Percentiles rank a stretch among this genome's conserved stretches.
phyloP scores from a whole-genome alignment of 2,113 vertebrate species.

The Rhynchopsitta pachyrhyncha region DNA sequence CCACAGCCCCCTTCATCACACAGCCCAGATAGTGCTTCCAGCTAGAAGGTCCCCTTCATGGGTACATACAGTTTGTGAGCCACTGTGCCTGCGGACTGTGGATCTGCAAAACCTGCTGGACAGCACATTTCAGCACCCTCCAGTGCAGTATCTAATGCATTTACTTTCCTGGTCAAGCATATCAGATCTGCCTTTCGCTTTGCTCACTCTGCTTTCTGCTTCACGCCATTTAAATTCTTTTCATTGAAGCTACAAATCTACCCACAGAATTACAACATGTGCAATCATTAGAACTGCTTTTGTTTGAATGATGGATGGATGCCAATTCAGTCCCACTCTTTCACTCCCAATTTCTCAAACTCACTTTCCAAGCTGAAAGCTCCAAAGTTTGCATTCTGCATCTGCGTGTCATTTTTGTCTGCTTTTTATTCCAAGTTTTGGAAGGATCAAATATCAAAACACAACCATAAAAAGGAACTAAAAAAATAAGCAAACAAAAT shows the following conservation, averaged over 20 bases:
- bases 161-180: not conserved
- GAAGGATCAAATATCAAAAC: slow-evolving; percentile 47
- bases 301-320: not conserved
- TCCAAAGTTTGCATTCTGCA: slow-evolving; percentile 51
- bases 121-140: not conserved
- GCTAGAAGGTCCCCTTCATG: not conserved
- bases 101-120: not conserved
- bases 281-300: not conserved
- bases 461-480: slow-evolving; percentile 31
- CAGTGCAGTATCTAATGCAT: accelerated
- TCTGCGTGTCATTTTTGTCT: slow-evolving; percentile 44
- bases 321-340: not conserved
- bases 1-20: not conserved
- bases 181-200: not conserved
- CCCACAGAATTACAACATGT: not conserved
- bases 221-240: not conserved
- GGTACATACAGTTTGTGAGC: not conserved
- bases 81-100: not conserved
- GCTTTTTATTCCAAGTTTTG: slow-evolving; percentile 44
- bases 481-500: slow-evolving; percentile 39
- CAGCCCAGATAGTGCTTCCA: not conserved
- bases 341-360: slow-evolving; percentile 27
- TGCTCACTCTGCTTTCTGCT: not conserved
- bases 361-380: slow-evolving; percentile 26
- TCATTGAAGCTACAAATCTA: not conserved